These are phyloP conservation scores for Hydrozoanthus tunicans DNA, from an alignment of 64 coral and sea anemone genomes.

Conservation along the genomic window DNA sequence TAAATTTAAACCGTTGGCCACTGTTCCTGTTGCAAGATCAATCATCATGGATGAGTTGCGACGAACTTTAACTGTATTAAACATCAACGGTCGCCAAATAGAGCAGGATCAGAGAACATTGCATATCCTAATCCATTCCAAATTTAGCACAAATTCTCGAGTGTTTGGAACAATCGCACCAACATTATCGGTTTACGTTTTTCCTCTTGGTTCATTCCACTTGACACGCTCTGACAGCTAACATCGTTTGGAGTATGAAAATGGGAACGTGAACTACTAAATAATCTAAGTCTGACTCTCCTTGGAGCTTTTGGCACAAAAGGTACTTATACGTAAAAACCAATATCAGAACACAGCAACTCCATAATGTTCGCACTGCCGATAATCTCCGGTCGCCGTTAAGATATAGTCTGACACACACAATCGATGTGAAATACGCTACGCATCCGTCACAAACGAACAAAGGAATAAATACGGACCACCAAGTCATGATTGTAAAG, in stretches of 20 bases:
- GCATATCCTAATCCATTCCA: too few relatives aligned
- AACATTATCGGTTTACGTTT: background rate
- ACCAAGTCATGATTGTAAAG: slow-evolving; percentile 68
- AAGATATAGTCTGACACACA: slow-evolving; percentile 88
- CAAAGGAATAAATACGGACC: slow-evolving; percentile 94
- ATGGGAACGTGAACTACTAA: slow-evolving; percentile 89
- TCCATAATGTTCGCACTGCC: slow-evolving; percentile 94
- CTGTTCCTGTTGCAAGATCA: too few relatives aligned
- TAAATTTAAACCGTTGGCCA: too few relatives aligned
- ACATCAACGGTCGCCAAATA: too few relatives aligned
- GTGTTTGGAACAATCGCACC: background rate
- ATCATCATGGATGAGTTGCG: too few relatives aligned
- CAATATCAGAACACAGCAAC: slow-evolving; percentile 58
- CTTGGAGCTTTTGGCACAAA: slow-evolving; percentile 84
- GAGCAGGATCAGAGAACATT: too few relatives aligned
- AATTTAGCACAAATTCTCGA: too few relatives aligned
- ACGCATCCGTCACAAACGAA: slow-evolving; percentile 93
- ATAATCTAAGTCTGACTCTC: slow-evolving; percentile 58
- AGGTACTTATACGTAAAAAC: slow-evolving; percentile 82
- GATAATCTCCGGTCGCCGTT: slow-evolving; percentile 73
- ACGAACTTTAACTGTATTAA: too few relatives aligned
- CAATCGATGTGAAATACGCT: slow-evolving; percentile 91
- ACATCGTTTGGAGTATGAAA: slow-evolving; percentile 82
- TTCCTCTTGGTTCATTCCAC: slow-evolving; percentile 36
- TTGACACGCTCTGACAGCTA: slow-evolving; percentile 90